Base-by-base conservation (phyloP, 64 coral and sea anemone species). In the Montipora cactus region DNA sequence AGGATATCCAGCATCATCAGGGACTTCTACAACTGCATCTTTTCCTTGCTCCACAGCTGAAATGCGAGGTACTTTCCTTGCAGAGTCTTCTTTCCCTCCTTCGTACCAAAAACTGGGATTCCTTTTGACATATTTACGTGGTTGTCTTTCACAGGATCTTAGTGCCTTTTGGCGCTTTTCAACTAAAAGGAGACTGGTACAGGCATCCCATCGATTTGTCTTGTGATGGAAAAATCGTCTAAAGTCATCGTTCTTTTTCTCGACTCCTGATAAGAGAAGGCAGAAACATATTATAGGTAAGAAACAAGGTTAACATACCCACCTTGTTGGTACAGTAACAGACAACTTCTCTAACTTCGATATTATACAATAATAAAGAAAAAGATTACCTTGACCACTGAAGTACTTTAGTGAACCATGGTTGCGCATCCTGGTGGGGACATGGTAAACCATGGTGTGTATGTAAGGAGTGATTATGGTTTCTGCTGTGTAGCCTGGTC, bases 161-260 rank as follows among this genome's bases (percentile, higher is more conserved):
- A 57, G 53, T 11, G 11, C 53, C 11, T 57, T 0, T 57, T 57
- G 53, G 7, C 11, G 53, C 53, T 57, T 57, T 57, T 57, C 53
- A 57, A 57, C 53, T 8, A 57, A 11, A 57, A 57, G 53, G 7
- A 57, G 11, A 11, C 0, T 57, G 11, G 11, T 57, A 11, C 53
- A 11, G 53, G 6, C 53, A 57, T 57, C 5, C 53, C 53, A 57
- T 57, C 53, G 48, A 25, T 92, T 92, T 13, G 85, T 84, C 45
- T 92, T 92, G 11, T 50, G 80, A 8, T 92, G 90, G 73, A 84
- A 92, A 9, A 11, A 75, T 19, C 71, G 74, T 7, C 79, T 48
- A 61, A 92, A 84, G 18, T 92, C 71, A 77, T 92, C 80, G 59
- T 92, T 28, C 28, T 92, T 57, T 57, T 57, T 57, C 53, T 57